Conservation (phyloP, 2,113 vertebrate species). For the Pygoscelis adeliae region DNA sequence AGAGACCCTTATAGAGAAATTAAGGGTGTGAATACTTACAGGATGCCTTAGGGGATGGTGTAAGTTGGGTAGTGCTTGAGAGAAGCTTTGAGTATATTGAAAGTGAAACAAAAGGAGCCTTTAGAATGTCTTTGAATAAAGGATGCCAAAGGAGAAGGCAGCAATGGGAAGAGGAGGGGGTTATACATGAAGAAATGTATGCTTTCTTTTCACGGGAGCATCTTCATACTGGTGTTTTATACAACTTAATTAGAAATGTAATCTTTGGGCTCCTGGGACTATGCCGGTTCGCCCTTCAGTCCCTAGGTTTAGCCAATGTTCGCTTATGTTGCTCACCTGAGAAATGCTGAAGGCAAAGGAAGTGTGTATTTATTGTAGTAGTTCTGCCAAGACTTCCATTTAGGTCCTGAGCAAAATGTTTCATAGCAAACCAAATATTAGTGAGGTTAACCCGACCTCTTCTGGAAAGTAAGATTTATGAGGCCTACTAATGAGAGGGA, state of each 20-base stretch:
- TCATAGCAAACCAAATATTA: neutral
- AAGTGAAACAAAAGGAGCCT: neutral
- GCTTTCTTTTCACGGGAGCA: neutral
- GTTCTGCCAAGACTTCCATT: neutral
- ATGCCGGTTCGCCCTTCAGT: neutral
- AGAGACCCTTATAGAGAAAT: neutral
- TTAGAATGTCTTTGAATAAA: neutral
- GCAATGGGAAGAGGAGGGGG: neutral
- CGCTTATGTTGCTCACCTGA: neutral
- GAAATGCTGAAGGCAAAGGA: neutral
- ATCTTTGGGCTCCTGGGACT: neutral
- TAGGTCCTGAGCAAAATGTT: neutral
- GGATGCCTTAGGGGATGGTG: neutral
- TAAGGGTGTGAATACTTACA: neutral
- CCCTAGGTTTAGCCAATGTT: neutral
- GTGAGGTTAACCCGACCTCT: constrained; percentile 28
- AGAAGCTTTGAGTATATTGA: neutral
- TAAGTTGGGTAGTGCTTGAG: neutral
- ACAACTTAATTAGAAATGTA: neutral
- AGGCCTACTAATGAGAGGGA: neutral
- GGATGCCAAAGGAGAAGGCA: neutral
- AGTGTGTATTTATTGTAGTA: neutral
- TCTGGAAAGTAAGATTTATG: constrained; percentile 32
- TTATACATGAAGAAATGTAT: neutral
- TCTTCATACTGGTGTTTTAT: neutral